Evolutionary conservation across 2,797 vertebrate genomes (phyloP).

Genomic region (Thripadectes ignobilis): DNA sequence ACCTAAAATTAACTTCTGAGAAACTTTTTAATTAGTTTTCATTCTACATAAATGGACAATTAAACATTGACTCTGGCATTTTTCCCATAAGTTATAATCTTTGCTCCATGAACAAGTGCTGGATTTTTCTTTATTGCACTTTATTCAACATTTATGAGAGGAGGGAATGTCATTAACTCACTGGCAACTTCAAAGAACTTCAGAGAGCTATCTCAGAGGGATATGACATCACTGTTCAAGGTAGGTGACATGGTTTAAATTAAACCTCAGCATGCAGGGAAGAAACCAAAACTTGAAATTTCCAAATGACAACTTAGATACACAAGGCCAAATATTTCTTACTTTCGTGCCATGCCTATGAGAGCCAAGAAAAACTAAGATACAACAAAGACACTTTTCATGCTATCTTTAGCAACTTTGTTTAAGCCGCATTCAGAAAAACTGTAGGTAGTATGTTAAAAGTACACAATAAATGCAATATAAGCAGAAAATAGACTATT

Average conservation of each 20-base stretch:
- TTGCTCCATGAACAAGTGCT: neutral
- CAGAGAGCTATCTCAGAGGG: neutral
- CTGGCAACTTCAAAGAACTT: neutral
- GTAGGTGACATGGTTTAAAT: constrained; percentile 56
- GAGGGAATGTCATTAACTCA: neutral
- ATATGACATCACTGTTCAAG: neutral
- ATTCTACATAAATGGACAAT: neutral
- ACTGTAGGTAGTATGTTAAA: neutral
- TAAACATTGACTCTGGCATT: neutral
- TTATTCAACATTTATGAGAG: neutral
- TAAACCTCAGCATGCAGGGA: constrained; percentile 39
- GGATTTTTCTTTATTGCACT: neutral
- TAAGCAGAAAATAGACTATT: neutral
- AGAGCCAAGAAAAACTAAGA: constrained; percentile 70
- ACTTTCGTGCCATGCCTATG: constrained; percentile 3
- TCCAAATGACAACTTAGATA: constrained; percentile 60
- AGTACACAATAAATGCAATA: neutral
- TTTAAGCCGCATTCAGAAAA: constrained; percentile 43
- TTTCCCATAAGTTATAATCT: neutral
- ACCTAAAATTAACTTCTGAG: constrained; percentile 17
- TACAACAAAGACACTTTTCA: constrained; percentile 69
- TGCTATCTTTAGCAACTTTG: constrained; percentile 32
- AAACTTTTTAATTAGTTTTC: neutral
- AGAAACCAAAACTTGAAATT: constrained; percentile 61
- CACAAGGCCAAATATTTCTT: constrained; percentile 39